These are phyloP conservation scores for Chymomyza fuscimana DNA, from an alignment of 2,888 invertebrate genomes.

Conservation along the genomic window DNA sequence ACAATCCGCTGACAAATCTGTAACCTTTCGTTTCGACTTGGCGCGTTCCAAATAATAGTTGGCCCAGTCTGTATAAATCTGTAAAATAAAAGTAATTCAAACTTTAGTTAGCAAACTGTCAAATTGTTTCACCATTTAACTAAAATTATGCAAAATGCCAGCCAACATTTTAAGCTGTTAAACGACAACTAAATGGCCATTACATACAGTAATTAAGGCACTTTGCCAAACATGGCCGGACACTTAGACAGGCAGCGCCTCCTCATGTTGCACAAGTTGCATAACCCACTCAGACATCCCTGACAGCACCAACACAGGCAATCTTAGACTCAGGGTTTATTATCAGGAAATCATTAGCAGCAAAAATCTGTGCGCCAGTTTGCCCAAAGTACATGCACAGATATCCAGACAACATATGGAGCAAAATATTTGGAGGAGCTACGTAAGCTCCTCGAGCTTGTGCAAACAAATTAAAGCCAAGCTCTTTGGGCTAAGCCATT, in stretches of 20 bases:
- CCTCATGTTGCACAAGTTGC: slow-evolving; percentile 46
- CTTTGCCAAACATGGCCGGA: slow-evolving; percentile 17
- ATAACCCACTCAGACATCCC: slow-evolving; percentile 7
- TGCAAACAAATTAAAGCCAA: slow-evolving; percentile 62
- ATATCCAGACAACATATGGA: slow-evolving; percentile 16
- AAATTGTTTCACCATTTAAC: background rate
- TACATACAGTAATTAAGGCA: slow-evolving; percentile 55
- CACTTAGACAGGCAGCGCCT: slow-evolving; percentile 44
- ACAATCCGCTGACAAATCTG: slow-evolving; percentile 93
- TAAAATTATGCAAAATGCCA: slow-evolving; percentile 4
- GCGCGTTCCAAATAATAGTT: slow-evolving; percentile 97
- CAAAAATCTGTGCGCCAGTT: slow-evolving; percentile 33
- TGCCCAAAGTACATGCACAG: slow-evolving; percentile 11
- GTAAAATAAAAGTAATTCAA: slow-evolving; percentile 71
- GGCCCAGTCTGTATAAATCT: slow-evolving; percentile 99
- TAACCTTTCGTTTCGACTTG: slow-evolving; percentile 90
- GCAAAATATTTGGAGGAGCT: background rate
- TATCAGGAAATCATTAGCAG: slow-evolving; percentile 75
- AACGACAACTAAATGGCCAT: slow-evolving; percentile 46
- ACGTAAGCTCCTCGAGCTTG: slow-evolving; percentile 11
- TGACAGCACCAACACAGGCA: background rate
- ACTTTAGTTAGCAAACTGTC: slow-evolving; percentile 1
- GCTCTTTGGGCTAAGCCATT: slow-evolving; percentile 31
- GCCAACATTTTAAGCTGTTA: slow-evolving; percentile 19
- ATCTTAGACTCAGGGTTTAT: slow-evolving; percentile 24